phyloP scores from a whole-genome alignment of 2,888 invertebrate species.

The Cephonodes hylas region DNA sequence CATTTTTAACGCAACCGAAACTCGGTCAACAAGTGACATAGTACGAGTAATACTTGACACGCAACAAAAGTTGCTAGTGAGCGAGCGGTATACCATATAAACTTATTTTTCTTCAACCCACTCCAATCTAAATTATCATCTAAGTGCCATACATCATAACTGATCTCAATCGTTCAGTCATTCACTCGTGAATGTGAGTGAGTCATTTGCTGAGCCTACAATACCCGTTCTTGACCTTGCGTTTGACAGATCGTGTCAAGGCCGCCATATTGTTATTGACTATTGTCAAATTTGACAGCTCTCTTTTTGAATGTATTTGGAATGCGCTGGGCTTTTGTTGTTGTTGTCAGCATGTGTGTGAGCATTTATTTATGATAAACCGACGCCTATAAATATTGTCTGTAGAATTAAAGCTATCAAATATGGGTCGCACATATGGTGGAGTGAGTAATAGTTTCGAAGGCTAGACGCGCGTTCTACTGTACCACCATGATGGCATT shows the following conservation, averaged over 20 bases:
- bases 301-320: slow-evolving; percentile 29
- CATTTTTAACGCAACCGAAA: background rate
- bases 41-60: background rate
- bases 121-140: slow-evolving; percentile 30
- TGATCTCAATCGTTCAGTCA: slow-evolving; percentile 26
- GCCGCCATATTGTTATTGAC: slow-evolving; percentile 41
- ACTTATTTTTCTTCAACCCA: background rate
- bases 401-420: background rate
- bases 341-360: slow-evolving; percentile 12
- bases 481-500: too few species aligned
- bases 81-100: background rate
- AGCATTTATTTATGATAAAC: background rate
- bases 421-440: background rate
- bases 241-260: slow-evolving; percentile 56
- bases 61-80: background rate
- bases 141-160: slow-evolving; percentile 23
- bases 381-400: background rate
- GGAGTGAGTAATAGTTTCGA: background rate
- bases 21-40: too few species aligned
- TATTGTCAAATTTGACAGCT: slow-evolving; percentile 62
- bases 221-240: slow-evolving; percentile 45
- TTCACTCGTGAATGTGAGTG: slow-evolving; percentile 33
- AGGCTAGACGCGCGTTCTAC: too few species aligned
- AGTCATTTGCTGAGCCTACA: slow-evolving; percentile 26
- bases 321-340: slow-evolving; percentile 24